Evolutionary conservation across 2,888 invertebrate genomes (phyloP), one percentile per base, ranked within the genome.

Genomic region (Polymixis flavicincta): DNA sequence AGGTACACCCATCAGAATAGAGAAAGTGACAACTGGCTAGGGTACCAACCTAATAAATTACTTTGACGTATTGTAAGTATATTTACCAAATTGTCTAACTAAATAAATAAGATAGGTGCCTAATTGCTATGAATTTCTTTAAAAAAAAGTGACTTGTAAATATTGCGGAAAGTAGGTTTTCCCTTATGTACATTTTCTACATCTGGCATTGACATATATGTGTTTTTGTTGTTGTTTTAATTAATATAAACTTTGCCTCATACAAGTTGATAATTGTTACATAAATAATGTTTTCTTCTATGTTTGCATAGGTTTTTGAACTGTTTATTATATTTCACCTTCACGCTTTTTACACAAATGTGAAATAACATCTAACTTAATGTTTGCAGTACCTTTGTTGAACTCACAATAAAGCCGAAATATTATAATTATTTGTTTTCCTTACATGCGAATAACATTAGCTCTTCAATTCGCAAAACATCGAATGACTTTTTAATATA

Each of bases 291-390:
- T 80, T 65, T 80, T 74, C 19, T 28, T 61, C 14, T 63, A 1
- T 25, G 50, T 74, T 66, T 48, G 50, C 55, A 61, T n/a, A 78
- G 76, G 78, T 80, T 74, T 74, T 78, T 78, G 72, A 78, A 83
- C 83, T 8, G 66, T 74, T 76, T 45, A 60, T 71, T 59, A 68
- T 74, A 48, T 57, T 71, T 76, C 77, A 78, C 74, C 80, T 83
- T 78, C 76, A 86, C 78, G 65, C 25, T 74, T 70, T 63, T 66
- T 52, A 48, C 19, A 61, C 14, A 50, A 55, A 68, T 64, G 28
- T 59, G 25, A 71, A 66, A 66, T 48, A 19, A 68, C 37, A 48
- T n/a, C 6, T 45, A 54, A 68, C 14, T 25, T 22, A 59, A 57
- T 70, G 50, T 48, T 74, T 63, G 32, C 25, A 50, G n/a, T 42